Evolutionary conservation across 2,888 invertebrate genomes (phyloP), one percentile per base, ranked within the genome.

Genomic region (Latrodectus elegans): DNA sequence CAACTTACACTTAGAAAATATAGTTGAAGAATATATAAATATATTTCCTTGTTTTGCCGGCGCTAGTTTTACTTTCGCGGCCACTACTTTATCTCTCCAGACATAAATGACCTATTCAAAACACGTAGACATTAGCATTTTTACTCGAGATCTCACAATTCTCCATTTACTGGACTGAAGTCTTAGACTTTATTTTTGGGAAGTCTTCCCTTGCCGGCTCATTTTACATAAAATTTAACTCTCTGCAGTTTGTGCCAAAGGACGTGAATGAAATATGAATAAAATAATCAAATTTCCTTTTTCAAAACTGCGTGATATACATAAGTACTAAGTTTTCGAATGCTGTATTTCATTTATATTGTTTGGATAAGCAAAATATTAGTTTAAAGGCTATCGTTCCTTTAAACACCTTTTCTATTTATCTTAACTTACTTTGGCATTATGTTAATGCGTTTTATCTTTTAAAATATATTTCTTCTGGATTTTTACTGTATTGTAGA

Each of bases 51-150:
- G 38, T 64, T 73, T 22, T 26, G 11, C 51, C 78, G 22, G 74
- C 51, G 60, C 78, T 51, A 67, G 22, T 84, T 73, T 84, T 73
- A 64, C 55, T 60, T 68, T 11, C 10, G 38, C 38, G 22, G 10
- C 15, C n/a, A 51, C 53, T 6, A 22, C 8, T 65, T 73, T 74
- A 78, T 84, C 73, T 64, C 26, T 64, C 60, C 72, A 70, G 71
- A 22, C 51, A 55, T 60, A 38, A 60, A 73, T 60, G 51, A 55
- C 15, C 60, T 68, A 84, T 84, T 84, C 84, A 51, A 73, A 60
- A 79, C 84, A 84, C 84, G 78, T 84, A 64, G 15, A 17, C 9
- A 84, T 84, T 84, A 79, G 78, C 78, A 84, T 84, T 84, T 84
- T 84, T 79, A 84, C 74, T 55, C 74, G 10, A 26, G 72, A 76